A percentile compares a stretch with the other conserved stretches of the same genome.
phyloP scores from a whole-genome alignment of 2,888 invertebrate species.

The Podotricha telesiphe region DNA sequence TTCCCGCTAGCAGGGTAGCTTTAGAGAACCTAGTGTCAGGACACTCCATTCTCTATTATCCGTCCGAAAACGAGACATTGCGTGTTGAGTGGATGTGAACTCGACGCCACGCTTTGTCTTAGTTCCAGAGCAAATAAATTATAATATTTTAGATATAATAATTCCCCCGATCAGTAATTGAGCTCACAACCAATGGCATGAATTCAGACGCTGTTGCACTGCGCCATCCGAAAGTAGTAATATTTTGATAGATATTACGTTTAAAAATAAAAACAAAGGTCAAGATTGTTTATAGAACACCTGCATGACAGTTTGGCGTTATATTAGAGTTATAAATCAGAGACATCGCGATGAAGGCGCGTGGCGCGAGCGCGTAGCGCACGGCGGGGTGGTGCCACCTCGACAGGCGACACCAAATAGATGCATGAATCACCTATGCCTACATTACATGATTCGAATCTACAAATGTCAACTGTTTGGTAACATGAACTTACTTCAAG shows the following conservation, averaged over 20 bases:
- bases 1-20: too few relatives aligned
- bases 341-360: slow-evolving; percentile 61
- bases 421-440: slow-evolving; percentile 61
- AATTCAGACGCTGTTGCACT: too few relatives aligned
- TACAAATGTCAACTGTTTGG: slow-evolving; percentile 41
- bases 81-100: too few relatives aligned
- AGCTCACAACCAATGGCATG: too few relatives aligned
- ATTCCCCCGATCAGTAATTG: too few relatives aligned
- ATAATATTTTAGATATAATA: too few relatives aligned
- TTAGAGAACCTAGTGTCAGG: too few relatives aligned
- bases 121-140: too few relatives aligned
- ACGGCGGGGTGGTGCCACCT: slow-evolving; percentile 59
- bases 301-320: slow-evolving; percentile 77
- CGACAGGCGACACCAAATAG: slow-evolving; percentile 58
- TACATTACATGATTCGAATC: slow-evolving; percentile 43
- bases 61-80: too few relatives aligned
- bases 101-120: too few relatives aligned
- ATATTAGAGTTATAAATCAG: slow-evolving; percentile 82
- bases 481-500: slow-evolving; percentile 37
- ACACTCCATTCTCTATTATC: too few relatives aligned
- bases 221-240: too few relatives aligned
- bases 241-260: not conserved
- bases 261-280: slow-evolving; percentile 45
- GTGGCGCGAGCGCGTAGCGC: slow-evolving; percentile 58
- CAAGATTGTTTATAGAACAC: slow-evolving; percentile 71